Evolutionary conservation across 2,113 vertebrate genomes (phyloP).

Genomic region (Takifugu bimaculatus): DNA sequence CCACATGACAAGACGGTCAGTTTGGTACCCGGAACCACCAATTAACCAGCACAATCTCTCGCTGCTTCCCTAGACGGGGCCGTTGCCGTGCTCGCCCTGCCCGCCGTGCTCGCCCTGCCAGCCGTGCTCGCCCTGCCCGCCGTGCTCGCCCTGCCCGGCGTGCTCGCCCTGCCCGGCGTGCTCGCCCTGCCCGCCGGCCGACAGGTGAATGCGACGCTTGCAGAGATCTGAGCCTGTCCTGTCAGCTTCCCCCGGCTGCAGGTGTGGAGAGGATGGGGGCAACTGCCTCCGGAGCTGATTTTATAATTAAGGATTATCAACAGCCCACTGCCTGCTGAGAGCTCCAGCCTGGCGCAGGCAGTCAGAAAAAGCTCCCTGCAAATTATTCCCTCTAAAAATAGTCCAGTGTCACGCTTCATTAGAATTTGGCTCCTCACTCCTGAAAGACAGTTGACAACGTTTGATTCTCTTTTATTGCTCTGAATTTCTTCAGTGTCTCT

Average conservation of each 20-base stretch:
- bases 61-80: too few species aligned
- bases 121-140: too few species aligned
- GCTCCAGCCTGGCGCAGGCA: slow-evolving; percentile 38
- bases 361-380: slow-evolving; percentile 49
- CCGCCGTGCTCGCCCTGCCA: too few species aligned
- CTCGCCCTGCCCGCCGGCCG: too few species aligned
- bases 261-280: slow-evolving; percentile 51
- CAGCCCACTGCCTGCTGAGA: slow-evolving; percentile 60
- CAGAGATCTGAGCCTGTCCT: neutral
- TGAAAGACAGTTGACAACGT: slow-evolving; percentile 23
- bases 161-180: too few species aligned
- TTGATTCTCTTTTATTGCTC: slow-evolving; percentile 16
- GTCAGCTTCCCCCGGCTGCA: slow-evolving; percentile 47
- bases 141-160: too few species aligned
- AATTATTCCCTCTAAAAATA: slow-evolving; percentile 45
- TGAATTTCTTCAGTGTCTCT: neutral
- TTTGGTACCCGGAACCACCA: too few species aligned
- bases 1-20: too few species aligned
- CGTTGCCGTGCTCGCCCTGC: too few species aligned
- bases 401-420: slow-evolving; percentile 35
- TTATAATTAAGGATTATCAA: slow-evolving; percentile 75
- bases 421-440: slow-evolving; percentile 14
- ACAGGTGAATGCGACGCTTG: slow-evolving; percentile 49
- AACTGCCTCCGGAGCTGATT: slow-evolving; percentile 57
- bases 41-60: too few species aligned